Evolutionary conservation across 2,888 invertebrate species (phyloP).

Genomic region (Drosophila mettleri): DNA sequence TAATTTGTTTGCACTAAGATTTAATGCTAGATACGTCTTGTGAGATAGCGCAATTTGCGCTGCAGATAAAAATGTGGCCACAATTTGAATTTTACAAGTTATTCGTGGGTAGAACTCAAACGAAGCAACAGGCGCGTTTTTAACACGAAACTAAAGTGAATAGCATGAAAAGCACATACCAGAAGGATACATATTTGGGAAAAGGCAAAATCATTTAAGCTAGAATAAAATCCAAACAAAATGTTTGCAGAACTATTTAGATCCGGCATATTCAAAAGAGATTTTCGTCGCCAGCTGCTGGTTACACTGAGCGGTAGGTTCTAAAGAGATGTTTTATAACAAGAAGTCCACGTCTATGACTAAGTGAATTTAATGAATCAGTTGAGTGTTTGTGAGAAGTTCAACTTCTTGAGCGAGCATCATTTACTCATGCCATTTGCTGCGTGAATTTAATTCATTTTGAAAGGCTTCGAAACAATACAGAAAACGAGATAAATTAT

Average conservation of each 20-base stretch:
- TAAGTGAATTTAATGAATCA: too few species aligned
- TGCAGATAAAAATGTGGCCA: conserved; percentile 32
- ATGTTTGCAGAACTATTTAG: conserved; percentile 58
- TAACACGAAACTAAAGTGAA: background rate
- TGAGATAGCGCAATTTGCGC: conserved; percentile 6
- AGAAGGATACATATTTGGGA: background rate
- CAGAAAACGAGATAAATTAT: background rate
- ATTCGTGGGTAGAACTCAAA: conserved; percentile 22
- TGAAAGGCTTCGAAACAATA: background rate
- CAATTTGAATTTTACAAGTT: conserved; percentile 39
- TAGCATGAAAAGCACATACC: conserved; percentile 60
- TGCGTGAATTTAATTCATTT: background rate
- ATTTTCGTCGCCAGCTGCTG: conserved; percentile 71
- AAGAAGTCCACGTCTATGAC: too few species aligned
- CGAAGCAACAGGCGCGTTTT: background rate
- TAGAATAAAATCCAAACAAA: conserved; percentile 1
- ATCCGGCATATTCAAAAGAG: conserved; percentile 65
- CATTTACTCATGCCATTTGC: background rate
- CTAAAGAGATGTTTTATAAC: background rate
- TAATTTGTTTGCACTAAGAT: conserved; percentile 53
- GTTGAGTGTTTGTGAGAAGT: background rate
- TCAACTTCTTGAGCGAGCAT: background rate
- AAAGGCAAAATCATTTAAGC: background rate
- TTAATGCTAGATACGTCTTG: conserved; percentile 48
- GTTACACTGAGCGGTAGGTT: conserved; percentile 74